phyloP scores from a whole-genome alignment of 35 echinoderm and acorn worm species.

The Heliocidaris erythrogramma region DNA sequence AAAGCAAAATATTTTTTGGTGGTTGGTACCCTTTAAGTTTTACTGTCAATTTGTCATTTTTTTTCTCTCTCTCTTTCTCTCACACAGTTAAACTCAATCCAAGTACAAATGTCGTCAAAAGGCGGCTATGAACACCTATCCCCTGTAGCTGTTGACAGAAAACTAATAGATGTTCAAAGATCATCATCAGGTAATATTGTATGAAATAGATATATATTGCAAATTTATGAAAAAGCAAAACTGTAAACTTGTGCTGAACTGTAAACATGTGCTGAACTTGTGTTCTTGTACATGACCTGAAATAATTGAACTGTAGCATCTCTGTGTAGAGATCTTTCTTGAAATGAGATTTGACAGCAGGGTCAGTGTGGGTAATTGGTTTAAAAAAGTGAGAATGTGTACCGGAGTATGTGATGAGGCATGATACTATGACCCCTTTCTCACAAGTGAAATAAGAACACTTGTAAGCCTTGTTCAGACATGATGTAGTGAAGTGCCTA shows the following conservation, averaged over 20 bases:
- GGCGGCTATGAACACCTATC: constrained; percentile 52
- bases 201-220: neutral
- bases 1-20: no score
- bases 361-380: neutral
- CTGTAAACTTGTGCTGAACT: no score
- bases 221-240: neutral
- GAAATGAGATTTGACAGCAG: neutral
- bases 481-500: no score
- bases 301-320: neutral
- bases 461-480: neutral
- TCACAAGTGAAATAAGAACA: neutral
- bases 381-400: neutral
- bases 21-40: no score
- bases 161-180: constrained; percentile 53
- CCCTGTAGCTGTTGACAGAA: constrained; percentile 30
- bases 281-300: no score
- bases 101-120: constrained; percentile 73
- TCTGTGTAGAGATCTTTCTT: neutral
- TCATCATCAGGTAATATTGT: neutral
- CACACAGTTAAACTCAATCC: constrained; percentile 66
- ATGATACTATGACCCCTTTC: no score
- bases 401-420: neutral
- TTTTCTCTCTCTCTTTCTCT: neutral
- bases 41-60: neutral
- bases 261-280: no score